Conservation (phyloP, 2,113 vertebrate genomes). For the Melanostigma gelatinosum region DNA sequence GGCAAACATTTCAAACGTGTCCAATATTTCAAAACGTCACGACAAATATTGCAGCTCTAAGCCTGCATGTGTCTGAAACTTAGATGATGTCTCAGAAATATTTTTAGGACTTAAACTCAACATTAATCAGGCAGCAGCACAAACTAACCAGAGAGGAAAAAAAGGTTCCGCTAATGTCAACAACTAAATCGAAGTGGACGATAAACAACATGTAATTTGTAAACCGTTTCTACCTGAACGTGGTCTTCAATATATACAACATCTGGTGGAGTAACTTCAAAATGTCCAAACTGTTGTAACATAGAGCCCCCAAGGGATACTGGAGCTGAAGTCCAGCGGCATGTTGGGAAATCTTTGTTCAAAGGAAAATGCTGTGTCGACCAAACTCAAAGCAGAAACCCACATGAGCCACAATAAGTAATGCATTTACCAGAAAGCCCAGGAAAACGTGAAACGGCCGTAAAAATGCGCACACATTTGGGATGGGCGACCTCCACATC, state of each 20-base stretch:
- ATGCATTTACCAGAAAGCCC: conserved; percentile 59
- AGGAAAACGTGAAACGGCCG: conserved; percentile 29
- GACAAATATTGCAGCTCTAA: background rate
- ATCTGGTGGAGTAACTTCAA: conserved; percentile 34
- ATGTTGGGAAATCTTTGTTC: conserved; percentile 48
- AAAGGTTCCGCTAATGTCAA: background rate
- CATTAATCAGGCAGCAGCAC: conserved; percentile 16
- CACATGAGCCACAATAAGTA: conserved; percentile 46
- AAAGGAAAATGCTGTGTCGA: conserved; percentile 44
- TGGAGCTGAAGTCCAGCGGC: conserved; percentile 41
- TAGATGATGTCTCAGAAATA: conserved; percentile 1
- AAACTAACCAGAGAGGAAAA: background rate
- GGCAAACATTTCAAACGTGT: conserved; percentile 6
- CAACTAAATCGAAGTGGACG: background rate
- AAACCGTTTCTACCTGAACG: background rate
- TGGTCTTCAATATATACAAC: conserved; percentile 7
- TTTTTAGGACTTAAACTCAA: conserved; percentile 2
- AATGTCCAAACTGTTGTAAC: conserved; percentile 46
- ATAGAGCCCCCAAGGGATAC: conserved; percentile 27
- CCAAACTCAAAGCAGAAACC: conserved; percentile 57
- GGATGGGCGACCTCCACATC: conserved; percentile 22
- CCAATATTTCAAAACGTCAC: conserved; percentile 13
- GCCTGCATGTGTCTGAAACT: background rate
- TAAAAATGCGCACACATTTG: conserved; percentile 28
- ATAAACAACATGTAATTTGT: background rate